phyloP scores from a whole-genome alignment of 2,888 invertebrate genomes.

The Drosophila neonasuta region DNA sequence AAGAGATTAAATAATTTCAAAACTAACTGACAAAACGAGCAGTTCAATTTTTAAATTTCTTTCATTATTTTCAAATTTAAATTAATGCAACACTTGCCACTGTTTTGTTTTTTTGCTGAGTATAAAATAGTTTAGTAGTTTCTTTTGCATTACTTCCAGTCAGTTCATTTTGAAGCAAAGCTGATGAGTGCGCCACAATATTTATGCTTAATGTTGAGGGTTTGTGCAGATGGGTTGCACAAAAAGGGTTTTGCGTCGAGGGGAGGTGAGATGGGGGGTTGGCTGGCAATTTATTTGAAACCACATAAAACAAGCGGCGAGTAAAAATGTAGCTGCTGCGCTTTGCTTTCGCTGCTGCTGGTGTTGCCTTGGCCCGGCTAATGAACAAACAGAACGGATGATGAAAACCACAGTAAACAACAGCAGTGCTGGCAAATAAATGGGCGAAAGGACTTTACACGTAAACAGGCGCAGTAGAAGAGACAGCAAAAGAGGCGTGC shows the following conservation, averaged over 20 bases:
- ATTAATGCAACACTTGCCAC: background rate
- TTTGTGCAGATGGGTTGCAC: background rate
- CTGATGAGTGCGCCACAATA: conserved; percentile 36
- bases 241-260: background rate
- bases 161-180: conserved; percentile 28
- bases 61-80: background rate
- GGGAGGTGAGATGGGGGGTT: conserved; percentile 15
- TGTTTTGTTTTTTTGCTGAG: background rate
- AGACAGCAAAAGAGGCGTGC: conserved; percentile 1
- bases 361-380: conserved; percentile 63
- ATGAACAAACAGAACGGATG: conserved; percentile 76
- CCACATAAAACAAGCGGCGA: conserved; percentile 72
- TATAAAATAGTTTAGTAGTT: conserved; percentile 11
- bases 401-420: conserved; percentile 75
- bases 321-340: conserved; percentile 58
- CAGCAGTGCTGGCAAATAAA: conserved; percentile 49
- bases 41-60: no score
- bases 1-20: no score
- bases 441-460: conserved; percentile 61
- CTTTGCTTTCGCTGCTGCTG: conserved; percentile 27
- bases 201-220: conserved; percentile 43
- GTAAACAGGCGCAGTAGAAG: conserved; percentile 51
- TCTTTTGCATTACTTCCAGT: background rate
- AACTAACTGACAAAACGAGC: no score
- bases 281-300: conserved; percentile 73